Base-by-base conservation (phyloP, 2,888 invertebrate genomes). In the Tenthredo notha region DNA sequence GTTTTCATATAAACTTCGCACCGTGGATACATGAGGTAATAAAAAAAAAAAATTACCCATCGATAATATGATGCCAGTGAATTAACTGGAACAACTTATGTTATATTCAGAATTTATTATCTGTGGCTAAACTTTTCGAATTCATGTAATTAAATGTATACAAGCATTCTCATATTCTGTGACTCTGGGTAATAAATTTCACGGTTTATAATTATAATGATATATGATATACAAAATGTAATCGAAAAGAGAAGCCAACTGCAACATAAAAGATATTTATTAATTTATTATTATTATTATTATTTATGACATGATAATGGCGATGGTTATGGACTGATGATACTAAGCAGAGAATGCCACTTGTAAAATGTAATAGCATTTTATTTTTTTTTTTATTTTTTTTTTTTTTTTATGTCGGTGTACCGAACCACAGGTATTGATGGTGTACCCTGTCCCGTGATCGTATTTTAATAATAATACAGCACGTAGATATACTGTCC, bases 381-480 rank as follows among this genome's bases (percentile, higher is more conserved):
- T 2, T 33, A 33, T 33, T 33, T 33, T 33, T 33, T 33, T 33
- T 33, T 33, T 33, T 33, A 2, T 33, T 33, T 33, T 58, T 15
- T 75, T 75, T 3, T 40, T 75, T 75, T 6, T 40, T 74, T 47
- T 4, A 74, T 47, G 74, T 74, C 74, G 43, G 40, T 74, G 74
- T 74, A 74, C 15, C 58, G 80, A 80, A 80, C 80, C 80, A 80
- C 80, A 80, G 80, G 80, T 80, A 80, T 80, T 80, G 58, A 80
- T 61, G 80, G 58, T 80, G 50, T 54, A 67, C 67, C 77, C 77
- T 77, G 77, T 50, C 77, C 33, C 50, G 77, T 77, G 50, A 77
- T 54, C 77, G 77, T 77, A 29, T 47, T 50, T 50, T 77, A 40
- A 74, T 29, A 33, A 6, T 67, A 67, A 29, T 5, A 74, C 72